Evolutionary conservation across 2,113 vertebrate genomes (phyloP).

Genomic region (Meles meles): DNA sequence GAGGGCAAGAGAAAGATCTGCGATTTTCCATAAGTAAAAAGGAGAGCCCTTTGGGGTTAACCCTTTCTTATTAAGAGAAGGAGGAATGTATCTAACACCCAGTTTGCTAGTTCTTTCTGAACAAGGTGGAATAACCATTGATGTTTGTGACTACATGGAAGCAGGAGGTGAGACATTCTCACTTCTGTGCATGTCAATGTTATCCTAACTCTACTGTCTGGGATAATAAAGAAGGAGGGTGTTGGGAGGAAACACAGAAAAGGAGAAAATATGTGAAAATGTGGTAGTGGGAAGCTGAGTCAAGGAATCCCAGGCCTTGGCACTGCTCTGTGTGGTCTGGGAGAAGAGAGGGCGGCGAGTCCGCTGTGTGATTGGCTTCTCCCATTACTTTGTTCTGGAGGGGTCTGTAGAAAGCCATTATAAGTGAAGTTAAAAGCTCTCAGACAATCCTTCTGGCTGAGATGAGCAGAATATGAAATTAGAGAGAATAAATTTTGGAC

Average conservation of each 20-base stretch:
- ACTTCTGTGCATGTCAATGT: not conserved
- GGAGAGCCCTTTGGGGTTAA: not conserved
- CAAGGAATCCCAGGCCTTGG: not conserved
- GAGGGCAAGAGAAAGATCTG: not conserved
- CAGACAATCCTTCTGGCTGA: not conserved
- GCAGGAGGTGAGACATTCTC: not conserved
- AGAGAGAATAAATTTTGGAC: not conserved
- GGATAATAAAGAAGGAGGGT: not conserved
- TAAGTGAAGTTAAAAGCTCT: not conserved
- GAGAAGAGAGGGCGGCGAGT: not conserved
- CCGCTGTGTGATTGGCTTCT: not conserved
- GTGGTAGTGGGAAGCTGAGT: too few species aligned
- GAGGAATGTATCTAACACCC: not conserved
- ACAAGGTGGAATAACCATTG: not conserved
- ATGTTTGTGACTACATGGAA: not conserved
- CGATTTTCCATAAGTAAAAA: not conserved
- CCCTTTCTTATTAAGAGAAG: not conserved
- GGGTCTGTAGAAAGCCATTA: not conserved
- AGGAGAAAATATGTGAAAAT: not conserved
- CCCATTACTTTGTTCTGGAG: not conserved
- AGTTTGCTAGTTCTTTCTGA: not conserved
- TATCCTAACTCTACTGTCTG: not conserved
- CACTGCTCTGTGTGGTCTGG: rapidly evolving
- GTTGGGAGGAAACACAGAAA: not conserved
- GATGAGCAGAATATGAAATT: not conserved